Evolutionary conservation across 2,797 vertebrate genomes (phyloP).

Genomic region (Orestias chungarensis): DNA sequence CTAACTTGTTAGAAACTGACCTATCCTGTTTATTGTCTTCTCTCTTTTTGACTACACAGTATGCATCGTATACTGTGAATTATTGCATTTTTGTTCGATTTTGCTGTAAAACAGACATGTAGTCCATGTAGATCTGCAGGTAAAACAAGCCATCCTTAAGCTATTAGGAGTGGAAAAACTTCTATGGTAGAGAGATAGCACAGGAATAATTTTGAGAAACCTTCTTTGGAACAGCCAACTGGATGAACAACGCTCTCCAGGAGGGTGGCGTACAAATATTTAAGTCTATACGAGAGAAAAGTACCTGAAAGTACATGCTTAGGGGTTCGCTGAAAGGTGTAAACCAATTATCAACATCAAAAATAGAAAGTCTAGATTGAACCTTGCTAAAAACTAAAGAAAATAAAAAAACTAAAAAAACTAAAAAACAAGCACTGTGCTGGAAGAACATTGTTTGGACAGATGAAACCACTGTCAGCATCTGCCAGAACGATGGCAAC

Average conservation of each 20-base stretch:
- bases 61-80: too few relatives aligned
- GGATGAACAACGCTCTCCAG: background rate
- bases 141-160: too few relatives aligned
- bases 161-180: too few relatives aligned
- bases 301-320: background rate
- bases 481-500: background rate
- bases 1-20: background rate
- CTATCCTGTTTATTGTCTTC: background rate
- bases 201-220: background rate
- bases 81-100: too few relatives aligned
- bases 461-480: background rate
- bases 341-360: background rate
- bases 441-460: background rate
- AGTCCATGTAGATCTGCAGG: too few relatives aligned
- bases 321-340: background rate
- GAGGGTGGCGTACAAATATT: background rate
- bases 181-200: too few relatives aligned
- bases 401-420: too few relatives aligned
- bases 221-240: background rate
- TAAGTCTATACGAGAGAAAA: background rate
- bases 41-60: too few relatives aligned
- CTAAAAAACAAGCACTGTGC: background rate
- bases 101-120: too few relatives aligned
- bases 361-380: background rate
- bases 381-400: too few relatives aligned